Evolutionary conservation across 92 coral and sea anemone species (phyloP).

Genomic region (Pocillopora grandis): DNA sequence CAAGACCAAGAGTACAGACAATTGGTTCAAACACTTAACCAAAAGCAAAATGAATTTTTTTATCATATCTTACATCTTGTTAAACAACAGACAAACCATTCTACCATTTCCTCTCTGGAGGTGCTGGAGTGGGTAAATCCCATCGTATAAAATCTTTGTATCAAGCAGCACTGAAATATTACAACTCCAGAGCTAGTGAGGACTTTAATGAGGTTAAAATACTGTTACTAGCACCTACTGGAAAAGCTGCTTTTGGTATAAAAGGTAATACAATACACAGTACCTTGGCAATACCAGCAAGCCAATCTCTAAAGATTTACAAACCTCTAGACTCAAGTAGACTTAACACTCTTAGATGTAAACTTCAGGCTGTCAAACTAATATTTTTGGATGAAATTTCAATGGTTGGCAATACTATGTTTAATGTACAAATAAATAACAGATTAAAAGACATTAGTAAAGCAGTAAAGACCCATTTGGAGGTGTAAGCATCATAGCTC

Average conservation of each 20-base stretch:
- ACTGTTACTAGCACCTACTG: conserved; percentile 48
- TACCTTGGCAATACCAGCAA: conserved; percentile 48
- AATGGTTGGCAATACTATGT: conserved; percentile 3
- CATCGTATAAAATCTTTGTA: conserved; percentile 40
- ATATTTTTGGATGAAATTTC: conserved; percentile 8
- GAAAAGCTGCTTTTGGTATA: conserved; percentile 35
- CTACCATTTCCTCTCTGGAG: background rate
- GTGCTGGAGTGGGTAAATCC: conserved; percentile 58
- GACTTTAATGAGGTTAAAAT: conserved; percentile 34
- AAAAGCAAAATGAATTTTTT: too few species aligned
- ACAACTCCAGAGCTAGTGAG: conserved; percentile 37
- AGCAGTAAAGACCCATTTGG: too few species aligned
- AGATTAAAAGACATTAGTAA: background rate
- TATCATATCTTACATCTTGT: too few species aligned
- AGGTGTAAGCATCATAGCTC: too few species aligned
- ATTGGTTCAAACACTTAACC: too few species aligned
- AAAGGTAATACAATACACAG: conserved; percentile 50
- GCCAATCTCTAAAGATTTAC: too few species aligned
- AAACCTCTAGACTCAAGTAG: too few species aligned
- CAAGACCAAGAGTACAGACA: too few species aligned
- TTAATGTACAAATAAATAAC: background rate
- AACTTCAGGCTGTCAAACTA: background rate
- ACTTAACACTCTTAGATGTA: background rate
- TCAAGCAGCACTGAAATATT: conserved; percentile 54
- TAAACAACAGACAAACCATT: too few species aligned